Conservation (phyloP, 1,140 invertebrate species). For the Callitettix versicolor region DNA sequence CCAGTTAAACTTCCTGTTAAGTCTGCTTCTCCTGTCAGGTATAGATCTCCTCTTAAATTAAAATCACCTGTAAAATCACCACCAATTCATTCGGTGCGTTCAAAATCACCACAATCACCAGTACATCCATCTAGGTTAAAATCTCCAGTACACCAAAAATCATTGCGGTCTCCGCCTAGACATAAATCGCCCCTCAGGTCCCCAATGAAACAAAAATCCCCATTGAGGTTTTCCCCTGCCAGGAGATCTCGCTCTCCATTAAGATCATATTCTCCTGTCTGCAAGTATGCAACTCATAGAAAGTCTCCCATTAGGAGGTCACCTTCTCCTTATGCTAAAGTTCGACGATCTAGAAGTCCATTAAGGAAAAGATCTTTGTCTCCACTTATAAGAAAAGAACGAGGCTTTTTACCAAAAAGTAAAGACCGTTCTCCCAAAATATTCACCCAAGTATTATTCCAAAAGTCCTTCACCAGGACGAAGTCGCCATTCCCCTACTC, state of each 20-base stretch:
- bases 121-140: neutral
- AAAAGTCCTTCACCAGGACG: too few relatives aligned
- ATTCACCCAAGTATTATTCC: too few relatives aligned
- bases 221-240: conserved; percentile 27
- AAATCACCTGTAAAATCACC: too few relatives aligned
- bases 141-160: neutral
- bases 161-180: neutral
- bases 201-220: conserved; percentile 27
- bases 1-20: neutral
- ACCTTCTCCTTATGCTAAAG: neutral
- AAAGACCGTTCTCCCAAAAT: too few relatives aligned
- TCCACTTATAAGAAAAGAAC: neutral
- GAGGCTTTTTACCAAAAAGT: too few relatives aligned
- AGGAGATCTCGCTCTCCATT: conserved; percentile 24
- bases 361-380: conserved; percentile 2
- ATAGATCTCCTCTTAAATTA: neutral
- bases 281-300: neutral
- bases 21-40: neutral
- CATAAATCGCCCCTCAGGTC: conserved; percentile 28
- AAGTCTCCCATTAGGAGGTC: conserved; percentile 13
- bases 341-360: neutral
- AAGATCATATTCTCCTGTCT: conserved; percentile 24
- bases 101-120: too few relatives aligned
- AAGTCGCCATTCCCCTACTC: too few relatives aligned
- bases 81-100: too few relatives aligned